Percentiles rank a stretch among this genome's conserved stretches.
Evolutionary conservation across 2,113 vertebrate genomes (phyloP).

Genomic region (Semicossyphus pulcher): DNA sequence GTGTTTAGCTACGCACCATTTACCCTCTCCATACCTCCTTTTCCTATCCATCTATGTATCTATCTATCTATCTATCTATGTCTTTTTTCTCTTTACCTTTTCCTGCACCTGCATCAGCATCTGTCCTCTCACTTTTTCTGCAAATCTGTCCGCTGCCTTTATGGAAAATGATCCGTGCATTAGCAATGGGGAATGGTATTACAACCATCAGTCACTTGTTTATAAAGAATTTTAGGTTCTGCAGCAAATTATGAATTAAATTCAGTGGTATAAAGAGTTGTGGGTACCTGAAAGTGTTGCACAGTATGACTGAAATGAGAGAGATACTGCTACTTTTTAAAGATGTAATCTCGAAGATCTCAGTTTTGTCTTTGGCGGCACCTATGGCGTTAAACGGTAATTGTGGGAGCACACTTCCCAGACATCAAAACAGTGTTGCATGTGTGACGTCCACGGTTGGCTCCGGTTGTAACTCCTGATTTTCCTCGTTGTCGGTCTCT

Average conservation of each 20-base stretch:
- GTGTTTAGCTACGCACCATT: slow-evolving; percentile 59
- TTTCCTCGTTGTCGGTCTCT: too few species aligned
- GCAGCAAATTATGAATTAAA: not conserved
- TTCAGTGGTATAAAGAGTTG: not conserved
- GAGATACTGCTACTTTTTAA: too few species aligned
- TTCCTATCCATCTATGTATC: slow-evolving; percentile 30
- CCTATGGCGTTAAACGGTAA: too few species aligned
- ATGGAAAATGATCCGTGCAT: slow-evolving; percentile 55
- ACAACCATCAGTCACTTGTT: not conserved
- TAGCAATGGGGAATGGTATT: slow-evolving; percentile 21
- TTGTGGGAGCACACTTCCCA: too few species aligned
- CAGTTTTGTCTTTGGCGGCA: too few species aligned
- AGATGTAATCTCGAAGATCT: too few species aligned
- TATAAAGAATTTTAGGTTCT: not conserved
- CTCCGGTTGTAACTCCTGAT: too few species aligned
- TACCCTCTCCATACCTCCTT: slow-evolving; percentile 26
- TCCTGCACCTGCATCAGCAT: not conserved
- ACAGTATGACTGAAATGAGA: not conserved
- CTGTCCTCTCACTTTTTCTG: slow-evolving; percentile 10
- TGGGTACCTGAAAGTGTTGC: slow-evolving; percentile 10
- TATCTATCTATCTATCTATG: slow-evolving; percentile 39
- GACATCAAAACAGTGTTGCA: too few species aligned
- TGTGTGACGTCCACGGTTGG: too few species aligned
- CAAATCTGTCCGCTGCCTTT: slow-evolving; percentile 13
- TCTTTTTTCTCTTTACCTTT: not conserved